Evolutionary conservation across 2,888 invertebrate genomes (phyloP), one percentile per base, ranked within the genome.

Genomic region (Ariolimax columbianus): DNA sequence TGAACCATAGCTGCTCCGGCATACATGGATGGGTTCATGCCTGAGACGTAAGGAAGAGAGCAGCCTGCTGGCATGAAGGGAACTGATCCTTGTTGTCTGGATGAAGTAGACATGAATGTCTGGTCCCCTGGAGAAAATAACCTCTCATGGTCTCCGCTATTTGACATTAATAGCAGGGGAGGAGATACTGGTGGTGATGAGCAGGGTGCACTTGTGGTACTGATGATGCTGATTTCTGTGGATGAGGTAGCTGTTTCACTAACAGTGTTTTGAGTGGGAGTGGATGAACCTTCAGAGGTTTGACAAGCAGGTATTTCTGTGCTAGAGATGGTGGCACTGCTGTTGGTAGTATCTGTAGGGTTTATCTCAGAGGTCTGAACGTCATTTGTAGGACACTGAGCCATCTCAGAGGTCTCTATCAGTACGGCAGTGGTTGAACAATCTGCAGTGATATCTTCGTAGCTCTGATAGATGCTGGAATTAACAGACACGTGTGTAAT

Each of bases 121-220:
- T 84, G 84, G 26, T 84, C 84, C 30, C 84, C 84, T 30, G 73
- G 80, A 11, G 80, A 43, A 36, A 84, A 70, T 26, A 47, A 47
- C 36, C 66, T 63, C 26, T 84, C 84, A 30, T 84, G 79, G 36
- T 80, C 80, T 33, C 26, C 83, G n/a, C 36, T 40, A 2, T 9
- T 36, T 55, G 40, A 1, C 7, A 23, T 40, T 14, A 68, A 33
- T 14, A 30, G 30, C 14, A 43, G 66, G 23, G 40, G 55, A 43
- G 80, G 3, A 23, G 51, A 40, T 23, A 47, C 1, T 0, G 63
- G 75, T 73, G 77, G 17, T 9, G 83, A 30, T 33, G 77, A 30
- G 14, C 63, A 72, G 11, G 75, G 33, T 3, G 77, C 1, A 4
- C 26, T 30, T 6, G 70, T 70, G n/a, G 47, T 6, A 33, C 77